phyloP scores from a whole-genome alignment of 2,797 vertebrate genomes.

The Tragopan temminckii region DNA sequence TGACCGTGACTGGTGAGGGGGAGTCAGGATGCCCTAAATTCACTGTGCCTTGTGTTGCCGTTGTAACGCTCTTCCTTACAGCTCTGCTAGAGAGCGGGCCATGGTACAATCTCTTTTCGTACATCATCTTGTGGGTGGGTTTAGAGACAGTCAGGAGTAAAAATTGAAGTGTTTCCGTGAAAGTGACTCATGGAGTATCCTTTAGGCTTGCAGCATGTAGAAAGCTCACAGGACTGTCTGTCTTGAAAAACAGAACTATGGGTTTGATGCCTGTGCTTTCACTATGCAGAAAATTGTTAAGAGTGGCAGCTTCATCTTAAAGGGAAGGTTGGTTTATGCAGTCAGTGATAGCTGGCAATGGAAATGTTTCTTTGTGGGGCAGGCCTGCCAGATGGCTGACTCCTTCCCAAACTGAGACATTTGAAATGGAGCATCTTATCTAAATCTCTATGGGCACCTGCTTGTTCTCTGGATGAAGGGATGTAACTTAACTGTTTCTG shows the following conservation, averaged over 20 bases:
- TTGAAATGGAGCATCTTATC: conserved; percentile 42
- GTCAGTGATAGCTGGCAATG: conserved; percentile 54
- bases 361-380: conserved; percentile 65
- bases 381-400: conserved; percentile 33
- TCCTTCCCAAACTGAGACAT: conserved; percentile 23
- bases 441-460: conserved; percentile 15
- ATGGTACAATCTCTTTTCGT: background rate
- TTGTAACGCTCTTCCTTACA: background rate
- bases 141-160: background rate
- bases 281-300: background rate
- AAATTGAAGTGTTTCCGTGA: background rate
- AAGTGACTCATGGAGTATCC: background rate
- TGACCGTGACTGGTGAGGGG: background rate
- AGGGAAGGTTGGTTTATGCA: conserved; percentile 46
- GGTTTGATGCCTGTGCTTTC: conserved; percentile 1
- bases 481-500: background rate
- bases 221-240: background rate
- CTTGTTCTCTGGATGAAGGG: conserved; percentile 42
- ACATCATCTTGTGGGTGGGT: background rate
- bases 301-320: conserved; percentile 20
- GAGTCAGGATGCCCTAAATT: background rate
- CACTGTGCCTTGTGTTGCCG: fast-evolving
- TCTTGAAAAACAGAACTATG: background rate
- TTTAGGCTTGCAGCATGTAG: background rate
- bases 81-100: background rate